Evolutionary conservation across 2,113 vertebrate species (phyloP), one percentile per base, ranked within the genome.

Genomic region (Sylvilagus bachmani): DNA sequence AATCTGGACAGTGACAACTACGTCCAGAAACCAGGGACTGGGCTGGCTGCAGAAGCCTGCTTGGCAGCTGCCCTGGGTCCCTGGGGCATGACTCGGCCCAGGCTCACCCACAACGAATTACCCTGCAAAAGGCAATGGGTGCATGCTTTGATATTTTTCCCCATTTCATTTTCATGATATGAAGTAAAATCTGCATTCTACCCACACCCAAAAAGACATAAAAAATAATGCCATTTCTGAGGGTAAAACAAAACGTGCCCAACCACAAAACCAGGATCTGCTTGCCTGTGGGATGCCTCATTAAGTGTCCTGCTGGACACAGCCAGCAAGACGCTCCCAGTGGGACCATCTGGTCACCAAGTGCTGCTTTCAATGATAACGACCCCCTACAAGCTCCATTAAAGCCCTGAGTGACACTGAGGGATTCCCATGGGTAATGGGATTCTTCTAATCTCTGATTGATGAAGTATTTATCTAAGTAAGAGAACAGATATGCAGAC

Each of bases 381-480:
- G 71, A 13, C 71, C 62, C 83, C 58, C 58, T 73, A 71, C 89
- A 53, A 61, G 38, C 89, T 92, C 91, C 92, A 94, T 90, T 90
- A 92, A 87, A 89, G 81, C 36, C 25, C 53, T 5, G 38, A 55
- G 75, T 49, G 36, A 22, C 86, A 13, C 21, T 13, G n/a, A 93
- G 51, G 86, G 85, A 87, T 93, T 79, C 94, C 89, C 93, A n/a
- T 0, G 70, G 90, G 93, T 58, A 89, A 89, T 66, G 73, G 86
- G 90, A 93, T 93, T 88, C 92, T 90, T 64, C 88, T 90, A 78
- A 93, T 96, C 95, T 85, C 93, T 94, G 96, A 94, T 61, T 71
- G 96, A 97, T 90, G 95, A 94, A 93, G 84, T 92, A 75, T 69
- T 96, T 78, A 80, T 92, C 90, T 71, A 90, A 96, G 88, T n/a